Conservation (phyloP, 2,888 invertebrate species). For the Piscicola geometra region DNA sequence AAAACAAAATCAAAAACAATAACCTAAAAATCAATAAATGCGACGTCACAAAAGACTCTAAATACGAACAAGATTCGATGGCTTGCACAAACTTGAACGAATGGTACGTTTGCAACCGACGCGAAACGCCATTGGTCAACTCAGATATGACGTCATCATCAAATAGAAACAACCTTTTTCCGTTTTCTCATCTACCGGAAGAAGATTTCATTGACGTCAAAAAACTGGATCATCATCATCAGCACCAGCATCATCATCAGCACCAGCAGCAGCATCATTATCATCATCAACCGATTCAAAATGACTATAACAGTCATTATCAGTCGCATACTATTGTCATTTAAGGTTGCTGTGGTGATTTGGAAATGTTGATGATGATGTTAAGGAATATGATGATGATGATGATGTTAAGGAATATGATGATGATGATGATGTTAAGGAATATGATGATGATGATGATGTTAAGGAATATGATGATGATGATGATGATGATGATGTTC, state of each 20-base stretch:
- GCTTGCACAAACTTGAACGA: neutral
- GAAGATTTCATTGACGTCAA: neutral
- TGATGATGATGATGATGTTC: too few relatives aligned
- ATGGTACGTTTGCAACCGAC: neutral
- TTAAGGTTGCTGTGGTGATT: neutral
- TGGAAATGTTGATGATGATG: neutral
- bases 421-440: too few relatives aligned
- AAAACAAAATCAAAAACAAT: too few relatives aligned
- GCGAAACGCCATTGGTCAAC: neutral
- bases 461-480: too few relatives aligned
- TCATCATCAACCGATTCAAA: neutral
- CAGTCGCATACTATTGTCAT: neutral
- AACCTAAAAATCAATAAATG: neutral
- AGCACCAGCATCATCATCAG: neutral
- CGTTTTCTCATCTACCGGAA: neutral
- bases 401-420: too few relatives aligned
- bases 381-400: neutral
- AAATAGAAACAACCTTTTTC: neutral
- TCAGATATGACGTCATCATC: neutral
- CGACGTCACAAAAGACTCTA: neutral
- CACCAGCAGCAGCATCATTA: neutral
- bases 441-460: too few relatives aligned
- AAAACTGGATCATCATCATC: neutral
- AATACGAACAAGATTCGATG: neutral
- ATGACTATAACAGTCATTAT: neutral